A percentile compares a stretch with the other conserved stretches of the same genome.
Evolutionary conservation across 2,888 invertebrate species (phyloP).

Genomic region (Carabus problematicus): DNA sequence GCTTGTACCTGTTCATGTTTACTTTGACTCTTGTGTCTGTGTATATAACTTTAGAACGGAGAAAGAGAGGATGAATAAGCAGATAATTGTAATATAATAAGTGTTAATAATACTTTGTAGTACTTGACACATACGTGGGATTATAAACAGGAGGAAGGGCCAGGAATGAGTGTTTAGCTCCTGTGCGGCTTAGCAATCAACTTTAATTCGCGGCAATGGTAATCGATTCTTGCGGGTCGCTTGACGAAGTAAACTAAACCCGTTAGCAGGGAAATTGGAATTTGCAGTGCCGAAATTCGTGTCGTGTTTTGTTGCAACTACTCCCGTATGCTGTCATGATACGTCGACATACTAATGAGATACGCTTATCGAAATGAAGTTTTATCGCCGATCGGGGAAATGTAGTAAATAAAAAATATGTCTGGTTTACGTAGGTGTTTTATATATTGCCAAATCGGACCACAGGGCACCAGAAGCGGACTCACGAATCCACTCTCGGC

Average conservation of each 20-base stretch:
- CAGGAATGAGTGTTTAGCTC: not conserved
- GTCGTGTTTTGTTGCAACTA: slow-evolving; percentile 32
- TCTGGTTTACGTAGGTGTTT: slow-evolving; percentile 16
- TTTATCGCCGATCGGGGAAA: slow-evolving; percentile 30
- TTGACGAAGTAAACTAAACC: slow-evolving; percentile 21
- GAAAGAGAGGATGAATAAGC: slow-evolving; percentile 28
- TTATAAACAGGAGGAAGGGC: not conserved
- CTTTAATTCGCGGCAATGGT: slow-evolving; percentile 36
- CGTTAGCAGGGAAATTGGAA: slow-evolving; percentile 38
- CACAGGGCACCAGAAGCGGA: slow-evolving; percentile 19
- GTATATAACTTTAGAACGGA: slow-evolving; percentile 34
- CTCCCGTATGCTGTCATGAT: slow-evolving; percentile 11
- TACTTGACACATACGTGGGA: not conserved
- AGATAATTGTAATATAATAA: not conserved
- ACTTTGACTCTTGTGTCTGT: not conserved
- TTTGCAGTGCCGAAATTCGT: slow-evolving; percentile 36
- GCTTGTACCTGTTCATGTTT: slow-evolving; percentile 7
- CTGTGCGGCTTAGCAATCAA: slow-evolving; percentile 28
- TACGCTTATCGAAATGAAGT: slow-evolving; percentile 21
- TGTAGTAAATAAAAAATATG: slow-evolving; percentile 34
- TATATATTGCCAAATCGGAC: not conserved
- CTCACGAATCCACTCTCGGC: slow-evolving; percentile 29
- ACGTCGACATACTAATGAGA: slow-evolving; percentile 35
- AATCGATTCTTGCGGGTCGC: slow-evolving; percentile 26
- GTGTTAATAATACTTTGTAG: not conserved